These are phyloP conservation scores for Pterostichus madidus DNA, from an alignment of 2,888 invertebrate species.

Conservation along the genomic window DNA sequence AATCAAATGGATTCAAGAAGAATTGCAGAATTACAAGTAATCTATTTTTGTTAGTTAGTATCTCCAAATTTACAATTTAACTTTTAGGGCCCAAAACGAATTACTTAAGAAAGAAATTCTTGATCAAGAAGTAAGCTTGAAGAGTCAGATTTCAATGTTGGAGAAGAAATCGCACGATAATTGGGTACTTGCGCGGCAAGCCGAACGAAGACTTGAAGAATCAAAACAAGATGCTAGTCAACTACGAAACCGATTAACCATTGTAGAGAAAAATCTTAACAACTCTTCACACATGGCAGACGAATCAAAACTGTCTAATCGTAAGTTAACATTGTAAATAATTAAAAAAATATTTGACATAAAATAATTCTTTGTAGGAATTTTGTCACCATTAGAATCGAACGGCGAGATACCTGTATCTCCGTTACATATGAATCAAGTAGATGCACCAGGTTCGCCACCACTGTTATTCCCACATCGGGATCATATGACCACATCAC, in stretches of 20 bases:
- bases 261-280: constrained; percentile 78
- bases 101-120: constrained; percentile 89
- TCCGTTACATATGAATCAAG: constrained; percentile 76
- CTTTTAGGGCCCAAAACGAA: constrained; percentile 79
- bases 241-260: constrained; percentile 81
- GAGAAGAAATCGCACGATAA: constrained; percentile 92
- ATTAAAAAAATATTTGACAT: constrained; percentile 19
- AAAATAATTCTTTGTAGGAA: constrained; percentile 74
- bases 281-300: constrained; percentile 73
- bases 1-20: constrained; percentile 87
- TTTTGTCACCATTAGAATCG: constrained; percentile 79
- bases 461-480: constrained; percentile 76
- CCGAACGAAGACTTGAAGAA: constrained; percentile 90
- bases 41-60: neutral
- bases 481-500: constrained; percentile 76
- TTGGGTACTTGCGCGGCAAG: constrained; percentile 91
- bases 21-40: constrained; percentile 89
- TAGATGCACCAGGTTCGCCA: constrained; percentile 76
- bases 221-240: constrained; percentile 85
- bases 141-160: constrained; percentile 86
- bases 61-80: constrained; percentile 1
- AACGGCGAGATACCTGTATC: constrained; percentile 78
- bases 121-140: constrained; percentile 88
- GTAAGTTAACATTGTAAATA: constrained; percentile 75
- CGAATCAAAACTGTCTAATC: constrained; percentile 78